Conservation (phyloP, 2,113 vertebrate genomes). For the Chrysemys picta region DNA sequence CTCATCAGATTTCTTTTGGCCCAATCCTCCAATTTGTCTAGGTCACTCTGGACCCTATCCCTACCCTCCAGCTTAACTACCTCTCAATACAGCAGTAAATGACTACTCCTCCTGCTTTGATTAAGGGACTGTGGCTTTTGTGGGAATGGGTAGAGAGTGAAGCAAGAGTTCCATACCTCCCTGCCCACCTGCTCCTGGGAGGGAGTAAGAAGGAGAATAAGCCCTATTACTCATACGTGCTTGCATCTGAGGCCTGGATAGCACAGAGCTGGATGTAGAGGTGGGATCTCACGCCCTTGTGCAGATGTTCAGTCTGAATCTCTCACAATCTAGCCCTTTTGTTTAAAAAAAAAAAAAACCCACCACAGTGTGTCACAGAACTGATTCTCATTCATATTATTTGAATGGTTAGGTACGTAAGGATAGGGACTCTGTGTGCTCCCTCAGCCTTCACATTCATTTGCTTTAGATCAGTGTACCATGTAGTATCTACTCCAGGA, state of each 20-base stretch:
- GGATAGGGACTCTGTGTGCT: neutral
- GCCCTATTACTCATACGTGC: neutral
- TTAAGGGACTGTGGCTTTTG: neutral
- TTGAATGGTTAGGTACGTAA: neutral
- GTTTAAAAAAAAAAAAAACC: neutral
- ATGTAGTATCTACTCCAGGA: neutral
- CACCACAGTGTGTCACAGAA: neutral
- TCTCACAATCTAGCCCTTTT: neutral
- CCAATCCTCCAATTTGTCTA: too few relatives aligned
- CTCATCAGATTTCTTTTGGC: too few relatives aligned
- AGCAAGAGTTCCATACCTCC: neutral
- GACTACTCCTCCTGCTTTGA: neutral
- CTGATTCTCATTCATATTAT: neutral
- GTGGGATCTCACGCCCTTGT: neutral
- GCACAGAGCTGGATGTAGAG: rapidly evolving
- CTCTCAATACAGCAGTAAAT: neutral
- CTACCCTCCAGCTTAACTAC: too few relatives aligned
- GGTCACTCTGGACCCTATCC: too few relatives aligned
- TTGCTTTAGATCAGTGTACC: neutral
- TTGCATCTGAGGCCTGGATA: rapidly evolving
- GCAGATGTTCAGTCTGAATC: neutral
- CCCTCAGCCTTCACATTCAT: neutral
- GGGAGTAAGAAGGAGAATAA: rapidly evolving
- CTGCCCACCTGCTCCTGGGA: neutral
- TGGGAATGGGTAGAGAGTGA: neutral